A percentile compares a stretch with the other conserved stretches of the same genome.
Evolutionary conservation across 1,140 invertebrate genomes (phyloP).

Genomic region (Lutraria rhynchaena): DNA sequence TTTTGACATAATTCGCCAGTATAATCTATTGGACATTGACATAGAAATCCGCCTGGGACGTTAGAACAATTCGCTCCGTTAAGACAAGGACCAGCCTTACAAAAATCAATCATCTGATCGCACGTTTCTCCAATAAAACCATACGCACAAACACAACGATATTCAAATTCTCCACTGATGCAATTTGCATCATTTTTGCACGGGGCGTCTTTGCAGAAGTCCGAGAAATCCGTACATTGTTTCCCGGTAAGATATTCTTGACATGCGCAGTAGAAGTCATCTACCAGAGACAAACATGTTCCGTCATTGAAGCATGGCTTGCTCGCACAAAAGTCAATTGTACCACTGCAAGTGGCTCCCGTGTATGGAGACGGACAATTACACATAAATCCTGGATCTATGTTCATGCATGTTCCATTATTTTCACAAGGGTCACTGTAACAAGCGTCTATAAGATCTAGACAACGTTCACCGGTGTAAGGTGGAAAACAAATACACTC

Average conservation of each 20-base stretch:
- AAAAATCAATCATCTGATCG: conserved; percentile 25
- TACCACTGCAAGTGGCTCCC: background rate
- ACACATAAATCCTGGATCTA: background rate
- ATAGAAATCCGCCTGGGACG: conserved; percentile 27
- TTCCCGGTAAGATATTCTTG: conserved; percentile 14
- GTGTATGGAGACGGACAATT: conserved; percentile 10
- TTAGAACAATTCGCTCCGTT: conserved; percentile 25
- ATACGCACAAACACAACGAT: conserved; percentile 16
- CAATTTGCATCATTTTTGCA: conserved; percentile 23
- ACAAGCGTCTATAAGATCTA: conserved; percentile 22
- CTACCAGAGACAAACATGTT: conserved; percentile 1
- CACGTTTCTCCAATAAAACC: conserved; percentile 17
- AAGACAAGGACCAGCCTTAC: conserved; percentile 2
- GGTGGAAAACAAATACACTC: conserved; percentile 6
- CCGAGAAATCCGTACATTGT: conserved; percentile 23
- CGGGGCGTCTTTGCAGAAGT: conserved; percentile 11
- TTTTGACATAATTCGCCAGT: conserved; percentile 29
- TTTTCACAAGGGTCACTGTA: conserved; percentile 15
- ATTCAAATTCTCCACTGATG: conserved; percentile 15
- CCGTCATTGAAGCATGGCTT: conserved; percentile 19
- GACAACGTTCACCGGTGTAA: conserved; percentile 22
- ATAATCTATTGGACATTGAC: conserved; percentile 4
- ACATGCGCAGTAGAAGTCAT: conserved; percentile 23
- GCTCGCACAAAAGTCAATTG: conserved; percentile 19
- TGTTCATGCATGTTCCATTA: conserved; percentile 31